Base-by-base conservation (phyloP, 2,888 invertebrate species). In the Tetragonula carbonaria region DNA sequence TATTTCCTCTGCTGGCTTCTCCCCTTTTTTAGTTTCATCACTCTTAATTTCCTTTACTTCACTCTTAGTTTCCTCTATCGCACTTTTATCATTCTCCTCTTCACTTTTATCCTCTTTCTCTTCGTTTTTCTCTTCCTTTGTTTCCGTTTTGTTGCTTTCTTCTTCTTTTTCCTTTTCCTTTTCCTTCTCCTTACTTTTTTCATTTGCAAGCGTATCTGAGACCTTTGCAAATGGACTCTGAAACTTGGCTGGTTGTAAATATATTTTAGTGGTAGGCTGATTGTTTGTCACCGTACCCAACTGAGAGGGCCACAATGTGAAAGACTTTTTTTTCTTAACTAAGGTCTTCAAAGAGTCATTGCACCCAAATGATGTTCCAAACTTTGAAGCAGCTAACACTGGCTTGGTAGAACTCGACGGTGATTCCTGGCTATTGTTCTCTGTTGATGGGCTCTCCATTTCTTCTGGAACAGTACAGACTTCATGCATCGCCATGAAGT, bases 221-320 rank as follows among this genome's bases (percentile, higher is more conserved):
- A 88, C 74, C 88, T 94, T 94, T 8, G 87, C 81, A 68, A 94
- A 94, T 0, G 94, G 93, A 90, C 93, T 94, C 18, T 91, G 91
- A 78, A 93, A 91, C 79, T 93, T 93, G 6, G 93, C 90, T 4
- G 93, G 92, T 71, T 93, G 92, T 23, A 94, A 72, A 16, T 92
- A 82, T 18, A 84, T 87, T 79, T 92, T 93, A 0, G 91, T 86
- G 1, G 90, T 80, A 0, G 88, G 85, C 21, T 91, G 87, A 70
- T 78, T 90, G 57, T 91, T 92, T 2, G 93, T 87, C 4, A 92
- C 85, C 50, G 93, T 82, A 62, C 90, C 91, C 75, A 94, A 84
- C 51, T 93, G 91, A 0, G 94, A 93, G 4, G 94, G 94, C 90
- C 94, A 92, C 16, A 94, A 75, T 53, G 93, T 89, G 28, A 91